Evolutionary conservation across 2,797 vertebrate genomes (phyloP).

Genomic region (Varecia variegata): DNA sequence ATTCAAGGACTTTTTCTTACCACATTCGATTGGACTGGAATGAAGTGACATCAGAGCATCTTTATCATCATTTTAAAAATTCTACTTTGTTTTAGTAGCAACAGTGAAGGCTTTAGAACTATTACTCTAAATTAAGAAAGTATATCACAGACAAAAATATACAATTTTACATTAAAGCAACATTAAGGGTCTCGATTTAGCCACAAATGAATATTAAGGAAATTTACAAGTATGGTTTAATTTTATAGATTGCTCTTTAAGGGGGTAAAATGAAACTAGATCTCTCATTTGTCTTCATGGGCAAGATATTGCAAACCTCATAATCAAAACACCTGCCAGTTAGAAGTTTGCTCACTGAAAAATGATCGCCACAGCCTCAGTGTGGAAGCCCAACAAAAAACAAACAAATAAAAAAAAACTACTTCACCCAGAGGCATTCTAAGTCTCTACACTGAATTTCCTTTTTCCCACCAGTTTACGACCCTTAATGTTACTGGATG

Average conservation of each 20-base stretch:
- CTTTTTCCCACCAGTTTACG: slow-evolving; percentile 54
- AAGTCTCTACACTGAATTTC: slow-evolving; percentile 28
- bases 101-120: slow-evolving; percentile 63
- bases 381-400: not conserved
- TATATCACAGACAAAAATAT: slow-evolving; percentile 67
- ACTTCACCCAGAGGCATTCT: not conserved
- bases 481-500: slow-evolving; percentile 55
- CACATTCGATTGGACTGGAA: slow-evolving; percentile 56
- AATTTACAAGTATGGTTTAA: slow-evolving; percentile 34
- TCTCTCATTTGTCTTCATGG: slow-evolving; percentile 5
- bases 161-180: slow-evolving; percentile 69
- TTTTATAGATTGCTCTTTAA: slow-evolving; percentile 4
- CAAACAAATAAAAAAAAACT: not conserved
- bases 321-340: slow-evolving; percentile 54
- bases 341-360: slow-evolving; percentile 38
- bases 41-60: slow-evolving; percentile 66
- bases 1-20: slow-evolving; percentile 63
- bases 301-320: slow-evolving; percentile 1
- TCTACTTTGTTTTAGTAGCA: slow-evolving; percentile 56
- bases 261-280: not conserved
- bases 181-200: slow-evolving; percentile 49
- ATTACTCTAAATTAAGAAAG: slow-evolving; percentile 67
- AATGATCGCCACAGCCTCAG: not conserved
- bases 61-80: slow-evolving; percentile 71
- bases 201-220: not conserved